Percentiles rank a stretch among this genome's conserved stretches.
Conservation (phyloP, 2,113 vertebrate genomes). For the Phoenicopterus ruber region DNA sequence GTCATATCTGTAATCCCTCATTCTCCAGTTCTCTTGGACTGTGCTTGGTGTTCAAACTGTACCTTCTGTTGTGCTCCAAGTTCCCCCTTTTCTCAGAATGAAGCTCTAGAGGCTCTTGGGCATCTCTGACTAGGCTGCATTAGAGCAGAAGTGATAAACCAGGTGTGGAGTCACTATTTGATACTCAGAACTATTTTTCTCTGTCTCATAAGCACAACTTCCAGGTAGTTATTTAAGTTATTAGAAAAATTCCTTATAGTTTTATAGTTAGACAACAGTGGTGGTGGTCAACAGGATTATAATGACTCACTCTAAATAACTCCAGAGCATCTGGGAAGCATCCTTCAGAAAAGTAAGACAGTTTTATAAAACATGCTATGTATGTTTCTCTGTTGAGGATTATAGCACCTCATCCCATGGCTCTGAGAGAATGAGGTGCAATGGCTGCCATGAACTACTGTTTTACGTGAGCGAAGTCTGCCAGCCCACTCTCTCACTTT, state of each 20-base stretch:
- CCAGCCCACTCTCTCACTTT: background rate
- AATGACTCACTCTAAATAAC: background rate
- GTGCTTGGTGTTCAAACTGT: background rate
- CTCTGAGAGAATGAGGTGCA: background rate
- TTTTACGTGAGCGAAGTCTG: background rate
- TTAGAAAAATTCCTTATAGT: background rate
- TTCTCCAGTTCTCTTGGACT: background rate
- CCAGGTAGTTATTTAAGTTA: background rate
- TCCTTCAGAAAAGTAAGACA: background rate
- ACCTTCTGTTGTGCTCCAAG: background rate
- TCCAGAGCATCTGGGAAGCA: background rate
- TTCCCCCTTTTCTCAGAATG: background rate
- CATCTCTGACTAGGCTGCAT: background rate
- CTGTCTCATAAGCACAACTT: background rate
- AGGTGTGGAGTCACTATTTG: background rate
- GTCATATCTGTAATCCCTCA: background rate
- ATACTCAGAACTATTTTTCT: background rate
- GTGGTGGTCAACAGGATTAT: background rate
- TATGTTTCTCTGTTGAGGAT: background rate
- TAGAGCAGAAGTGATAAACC: background rate
- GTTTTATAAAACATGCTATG: background rate
- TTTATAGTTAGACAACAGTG: background rate
- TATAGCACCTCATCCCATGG: background rate
- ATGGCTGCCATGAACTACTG: background rate
- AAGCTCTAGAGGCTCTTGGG: background rate